phyloP scores from a whole-genome alignment of 2,797 vertebrate species.

The Arctocebus calabarensis region DNA sequence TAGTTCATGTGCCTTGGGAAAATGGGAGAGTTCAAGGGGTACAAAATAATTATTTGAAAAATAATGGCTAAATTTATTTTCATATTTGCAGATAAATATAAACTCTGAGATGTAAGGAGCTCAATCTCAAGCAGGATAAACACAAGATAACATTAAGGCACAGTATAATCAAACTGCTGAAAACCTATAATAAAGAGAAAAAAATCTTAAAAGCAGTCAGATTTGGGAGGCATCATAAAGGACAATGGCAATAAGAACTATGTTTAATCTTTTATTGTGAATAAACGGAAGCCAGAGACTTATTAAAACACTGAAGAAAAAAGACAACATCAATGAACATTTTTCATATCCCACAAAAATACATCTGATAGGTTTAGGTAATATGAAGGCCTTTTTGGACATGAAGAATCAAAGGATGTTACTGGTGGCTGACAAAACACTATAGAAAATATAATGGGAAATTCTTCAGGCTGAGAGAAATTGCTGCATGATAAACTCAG shows the following conservation, averaged over 20 bases:
- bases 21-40: not conserved
- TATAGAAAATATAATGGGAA: not conserved
- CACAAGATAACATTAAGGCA: not conserved
- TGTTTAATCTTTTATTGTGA: not conserved
- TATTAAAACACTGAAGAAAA: not conserved
- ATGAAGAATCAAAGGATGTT: not conserved
- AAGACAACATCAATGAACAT: not conserved
- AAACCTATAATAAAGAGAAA: not conserved
- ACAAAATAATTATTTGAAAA: not conserved
- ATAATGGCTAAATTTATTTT: not conserved
- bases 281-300: not conserved
- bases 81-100: not conserved
- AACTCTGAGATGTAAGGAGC: not conserved
- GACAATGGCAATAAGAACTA: not conserved
- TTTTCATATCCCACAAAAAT: conserved; percentile 16
- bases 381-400: not conserved
- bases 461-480: not conserved
- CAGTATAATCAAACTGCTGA: not conserved
- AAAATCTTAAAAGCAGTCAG: not conserved
- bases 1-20: not conserved
- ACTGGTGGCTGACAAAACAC: not conserved
- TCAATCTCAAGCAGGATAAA: not conserved
- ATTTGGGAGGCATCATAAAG: not conserved
- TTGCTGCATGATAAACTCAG: not conserved
- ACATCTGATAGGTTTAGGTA: not conserved